A percentile compares a stretch with the other conserved stretches of the same genome.
Evolutionary conservation across 2,888 invertebrate genomes (phyloP).

Genomic region (Osmoderma eremita): DNA sequence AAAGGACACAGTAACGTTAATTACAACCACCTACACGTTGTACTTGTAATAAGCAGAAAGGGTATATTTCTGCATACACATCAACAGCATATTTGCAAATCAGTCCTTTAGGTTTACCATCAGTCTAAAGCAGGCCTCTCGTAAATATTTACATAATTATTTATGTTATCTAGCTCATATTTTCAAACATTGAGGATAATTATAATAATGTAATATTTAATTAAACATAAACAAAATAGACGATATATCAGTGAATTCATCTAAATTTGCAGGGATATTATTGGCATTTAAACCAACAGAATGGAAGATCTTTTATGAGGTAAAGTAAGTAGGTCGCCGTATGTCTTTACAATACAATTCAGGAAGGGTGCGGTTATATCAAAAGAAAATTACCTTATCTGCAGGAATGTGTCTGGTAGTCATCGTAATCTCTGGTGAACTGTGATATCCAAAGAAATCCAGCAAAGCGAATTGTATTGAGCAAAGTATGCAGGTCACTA

Average conservation of each 20-base stretch:
- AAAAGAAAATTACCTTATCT: constrained; percentile 75
- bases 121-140: too few species aligned
- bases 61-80: too few species aligned
- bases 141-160: constrained; percentile 5
- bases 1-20: background rate
- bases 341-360: constrained; percentile 54
- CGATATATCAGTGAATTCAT: constrained; percentile 5
- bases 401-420: constrained; percentile 84
- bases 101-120: too few species aligned
- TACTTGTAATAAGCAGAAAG: too few species aligned
- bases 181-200: background rate
- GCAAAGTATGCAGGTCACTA: constrained; percentile 55
- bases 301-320: constrained; percentile 26
- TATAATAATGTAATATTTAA: constrained; percentile 11
- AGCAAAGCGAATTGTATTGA: constrained; percentile 49
- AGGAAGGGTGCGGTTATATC: constrained; percentile 64
- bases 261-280: background rate
- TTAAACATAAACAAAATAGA: constrained; percentile 22
- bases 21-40: background rate
- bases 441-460: constrained; percentile 45
- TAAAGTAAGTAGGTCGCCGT: constrained; percentile 58
- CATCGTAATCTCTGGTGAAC: constrained; percentile 68
- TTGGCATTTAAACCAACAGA: constrained; percentile 26
- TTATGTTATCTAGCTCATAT: constrained; percentile 2
- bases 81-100: too few species aligned